A percentile compares a stretch with the other conserved stretches of the same genome.
phyloP scores from a whole-genome alignment of 2,888 invertebrate genomes.

The Tetragonula carbonaria region DNA sequence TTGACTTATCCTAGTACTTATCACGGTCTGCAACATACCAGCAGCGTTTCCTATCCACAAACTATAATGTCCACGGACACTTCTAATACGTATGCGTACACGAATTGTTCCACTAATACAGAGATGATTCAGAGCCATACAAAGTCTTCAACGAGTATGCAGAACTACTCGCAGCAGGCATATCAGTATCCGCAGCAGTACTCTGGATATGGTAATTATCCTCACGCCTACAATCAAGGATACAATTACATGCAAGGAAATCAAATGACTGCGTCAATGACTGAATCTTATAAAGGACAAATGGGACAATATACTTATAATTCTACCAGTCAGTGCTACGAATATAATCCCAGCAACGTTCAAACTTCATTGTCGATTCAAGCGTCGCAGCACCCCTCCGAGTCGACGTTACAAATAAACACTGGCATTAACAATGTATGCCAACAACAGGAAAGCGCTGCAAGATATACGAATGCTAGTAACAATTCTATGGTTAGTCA shows the following conservation, averaged over 20 bases:
- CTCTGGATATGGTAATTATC: conserved; percentile 62
- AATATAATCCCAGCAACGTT: conserved; percentile 87
- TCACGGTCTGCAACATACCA: conserved; percentile 69
- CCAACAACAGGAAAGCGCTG: conserved; percentile 64
- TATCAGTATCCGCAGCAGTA: conserved; percentile 75
- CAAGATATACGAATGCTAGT: conserved; percentile 78
- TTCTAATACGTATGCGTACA: conserved; percentile 51
- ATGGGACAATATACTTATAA: conserved; percentile 87
- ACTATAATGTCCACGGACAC: conserved; percentile 76
- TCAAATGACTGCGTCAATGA: conserved; percentile 51
- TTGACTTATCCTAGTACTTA: conserved; percentile 72
- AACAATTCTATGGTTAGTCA: conserved; percentile 76
- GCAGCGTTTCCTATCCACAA: conserved; percentile 73
- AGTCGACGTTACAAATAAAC: conserved; percentile 6
- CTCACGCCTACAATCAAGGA: conserved; percentile 67
- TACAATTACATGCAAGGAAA: conserved; percentile 63
- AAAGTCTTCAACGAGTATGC: conserved; percentile 71
- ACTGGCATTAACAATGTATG: conserved; percentile 9
- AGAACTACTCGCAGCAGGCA: conserved; percentile 67
- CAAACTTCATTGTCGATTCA: conserved; percentile 66
- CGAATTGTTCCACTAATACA: conserved; percentile 47
- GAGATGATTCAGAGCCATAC: conserved; percentile 81
- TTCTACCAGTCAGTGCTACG: conserved; percentile 83
- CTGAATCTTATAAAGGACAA: conserved; percentile 84
- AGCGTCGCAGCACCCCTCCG: conserved; percentile 33